Evolutionary conservation across 2,113 vertebrate species (phyloP), one percentile per base, ranked within the genome.

Genomic region (Calidris pugnax): DNA sequence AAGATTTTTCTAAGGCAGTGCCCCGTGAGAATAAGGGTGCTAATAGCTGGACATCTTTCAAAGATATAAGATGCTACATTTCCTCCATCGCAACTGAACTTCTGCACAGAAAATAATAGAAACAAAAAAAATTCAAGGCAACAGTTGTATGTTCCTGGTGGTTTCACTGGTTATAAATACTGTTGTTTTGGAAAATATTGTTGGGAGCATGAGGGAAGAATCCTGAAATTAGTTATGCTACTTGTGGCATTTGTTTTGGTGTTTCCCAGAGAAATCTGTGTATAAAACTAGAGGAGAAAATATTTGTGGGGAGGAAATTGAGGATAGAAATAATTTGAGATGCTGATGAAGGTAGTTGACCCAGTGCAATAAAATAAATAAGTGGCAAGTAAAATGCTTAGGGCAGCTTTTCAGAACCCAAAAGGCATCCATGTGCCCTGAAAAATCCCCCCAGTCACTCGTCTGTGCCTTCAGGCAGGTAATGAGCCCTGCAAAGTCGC

Each of bases 111-210:
- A 74, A 78, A 53, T 33, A 53, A 43, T 14, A n/a, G 72, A 32
- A 53, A n/a, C 30, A 33, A 48, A 48, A n/a, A 51, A 39, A 26
- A 24, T 27, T 6, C 24, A 79, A 94, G 4, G 33, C 17, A 5
- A 26, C 1, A 7, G 12, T 50, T 55, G 3, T n/a, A 11, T 19
- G 7, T 17, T 55, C 51, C 66, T 43, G 5, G 33, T 1, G 1
- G 6, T 64, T 93, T 86, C 14, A 3, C 16, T 57, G 48, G 9
- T 47, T 89, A 50, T 48, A 77, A 93, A 75, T 28, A 33, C 1
- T 12, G 7, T 41, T 85, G 37, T 20, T 88, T 73, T 64, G 24
- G 27, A 86, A 95, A 93, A 75, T 19, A 22, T 16, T 57, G 5
- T 35, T 39, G 7, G 28, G 17, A 24, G 64, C 2, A 7, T 6